Evolutionary conservation across 2,113 vertebrate species (phyloP).

Genomic region (Cepphus grylle): DNA sequence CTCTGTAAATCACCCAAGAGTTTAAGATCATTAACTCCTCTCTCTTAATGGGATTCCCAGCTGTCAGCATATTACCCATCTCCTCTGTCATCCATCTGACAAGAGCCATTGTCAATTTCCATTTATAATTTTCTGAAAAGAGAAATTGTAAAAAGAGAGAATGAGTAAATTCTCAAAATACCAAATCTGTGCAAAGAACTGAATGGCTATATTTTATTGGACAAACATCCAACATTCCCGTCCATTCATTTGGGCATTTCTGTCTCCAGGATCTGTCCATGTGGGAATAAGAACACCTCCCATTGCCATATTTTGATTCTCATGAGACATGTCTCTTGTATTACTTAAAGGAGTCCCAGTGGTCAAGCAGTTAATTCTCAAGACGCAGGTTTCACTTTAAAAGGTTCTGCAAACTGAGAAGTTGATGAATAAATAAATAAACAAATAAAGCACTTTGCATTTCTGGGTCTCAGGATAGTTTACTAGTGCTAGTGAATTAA

Average conservation of each 20-base stretch:
- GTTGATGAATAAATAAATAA: not conserved
- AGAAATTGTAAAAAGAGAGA: not conserved
- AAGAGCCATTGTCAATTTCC: not conserved
- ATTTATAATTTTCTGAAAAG: not conserved
- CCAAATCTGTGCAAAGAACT: not conserved
- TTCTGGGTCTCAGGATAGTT: not conserved
- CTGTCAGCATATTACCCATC: not conserved
- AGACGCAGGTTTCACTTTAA: not conserved
- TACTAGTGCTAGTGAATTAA: not conserved
- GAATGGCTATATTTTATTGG: not conserved
- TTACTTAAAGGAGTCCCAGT: not conserved
- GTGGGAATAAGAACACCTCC: not conserved
- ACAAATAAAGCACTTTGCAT: not conserved
- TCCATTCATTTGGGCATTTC: not conserved
- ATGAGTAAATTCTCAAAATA: not conserved
- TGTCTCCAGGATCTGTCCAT: not conserved
- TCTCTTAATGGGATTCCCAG: not conserved
- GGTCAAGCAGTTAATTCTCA: not conserved
- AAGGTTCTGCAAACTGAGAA: not conserved
- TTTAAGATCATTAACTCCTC: not conserved
- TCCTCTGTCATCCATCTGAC: not conserved
- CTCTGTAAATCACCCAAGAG: not conserved
- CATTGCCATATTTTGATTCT: not conserved
- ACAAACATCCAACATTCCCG: rapidly evolving
- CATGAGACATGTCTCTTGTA: not conserved